Evolutionary conservation across 2,888 invertebrate genomes (phyloP).

Genomic region (Limnephilus lunatus): DNA sequence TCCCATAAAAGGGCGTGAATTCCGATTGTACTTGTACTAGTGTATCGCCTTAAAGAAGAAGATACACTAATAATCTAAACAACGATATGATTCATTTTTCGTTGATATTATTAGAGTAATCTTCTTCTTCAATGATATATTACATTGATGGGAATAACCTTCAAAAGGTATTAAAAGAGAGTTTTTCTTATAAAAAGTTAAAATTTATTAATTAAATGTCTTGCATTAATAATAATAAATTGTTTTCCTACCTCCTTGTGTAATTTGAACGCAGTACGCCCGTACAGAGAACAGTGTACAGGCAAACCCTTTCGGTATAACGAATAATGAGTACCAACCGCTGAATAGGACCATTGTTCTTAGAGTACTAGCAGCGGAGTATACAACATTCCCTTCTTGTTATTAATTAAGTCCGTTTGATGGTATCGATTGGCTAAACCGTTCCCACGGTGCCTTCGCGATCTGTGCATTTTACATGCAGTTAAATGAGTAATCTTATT

Average conservation of each 20-base stretch:
- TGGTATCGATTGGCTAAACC: constrained; percentile 22
- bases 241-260: neutral
- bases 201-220: neutral
- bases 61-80: too few species aligned
- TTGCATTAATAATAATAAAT: neutral
- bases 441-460: constrained; percentile 27
- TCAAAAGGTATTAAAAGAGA: too few species aligned
- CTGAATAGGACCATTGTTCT: constrained; percentile 32
- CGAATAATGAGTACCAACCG: neutral
- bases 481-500: constrained; percentile 33
- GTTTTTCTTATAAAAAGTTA: too few species aligned
- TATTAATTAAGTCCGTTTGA: constrained; percentile 42
- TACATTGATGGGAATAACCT: too few species aligned
- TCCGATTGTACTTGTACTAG: too few species aligned
- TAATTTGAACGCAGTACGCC: neutral
- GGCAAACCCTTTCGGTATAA: neutral
- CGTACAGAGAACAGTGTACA: constrained; percentile 4
- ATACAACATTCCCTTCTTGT: constrained; percentile 29
- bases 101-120: too few species aligned
- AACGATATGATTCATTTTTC: too few species aligned
- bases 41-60: too few species aligned
- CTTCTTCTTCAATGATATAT: too few species aligned
- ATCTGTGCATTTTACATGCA: neutral
- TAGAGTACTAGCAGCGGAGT: neutral
- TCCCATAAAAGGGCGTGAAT: too few species aligned